phyloP scores from a whole-genome alignment of 2,888 invertebrate genomes.

The Lycophotia porphyrea region DNA sequence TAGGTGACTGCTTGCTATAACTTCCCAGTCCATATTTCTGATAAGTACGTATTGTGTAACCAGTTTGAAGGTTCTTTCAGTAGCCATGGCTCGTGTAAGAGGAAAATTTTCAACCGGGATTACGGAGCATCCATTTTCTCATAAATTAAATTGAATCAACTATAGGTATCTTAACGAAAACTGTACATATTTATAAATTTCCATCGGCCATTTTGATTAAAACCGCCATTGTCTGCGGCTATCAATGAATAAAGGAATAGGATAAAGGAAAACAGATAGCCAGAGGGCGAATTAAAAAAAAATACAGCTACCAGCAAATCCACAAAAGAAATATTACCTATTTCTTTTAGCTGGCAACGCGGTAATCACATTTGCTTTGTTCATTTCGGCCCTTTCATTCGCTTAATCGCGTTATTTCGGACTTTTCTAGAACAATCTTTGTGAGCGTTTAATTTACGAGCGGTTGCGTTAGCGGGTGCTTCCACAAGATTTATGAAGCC shows the following conservation, averaged over 20 bases:
- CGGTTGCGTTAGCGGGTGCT: constrained; percentile 64
- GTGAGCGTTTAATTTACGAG: constrained; percentile 64
- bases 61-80: not conserved
- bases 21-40: not conserved
- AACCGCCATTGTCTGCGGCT: constrained; percentile 66
- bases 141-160: constrained; percentile 33
- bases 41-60: not conserved
- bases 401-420: constrained; percentile 89
- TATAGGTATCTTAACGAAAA: constrained; percentile 36
- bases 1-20: not conserved
- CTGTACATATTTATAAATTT: constrained; percentile 62
- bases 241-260: constrained; percentile 70
- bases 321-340: constrained; percentile 88
- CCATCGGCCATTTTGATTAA: constrained; percentile 66
- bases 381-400: constrained; percentile 89
- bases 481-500: constrained; percentile 56
- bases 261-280: constrained; percentile 70
- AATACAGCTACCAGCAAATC: constrained; percentile 73
- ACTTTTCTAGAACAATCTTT: constrained; percentile 81
- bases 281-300: constrained; percentile 70
- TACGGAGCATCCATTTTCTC: constrained; percentile 4
- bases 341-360: constrained; percentile 86
- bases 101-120: constrained; percentile 31
- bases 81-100: not conserved
- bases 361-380: constrained; percentile 90